Percentiles rank a stretch among this genome's conserved stretches.
phyloP scores from a whole-genome alignment of 2,113 vertebrate species.

The Puffinus mauretanicus region DNA sequence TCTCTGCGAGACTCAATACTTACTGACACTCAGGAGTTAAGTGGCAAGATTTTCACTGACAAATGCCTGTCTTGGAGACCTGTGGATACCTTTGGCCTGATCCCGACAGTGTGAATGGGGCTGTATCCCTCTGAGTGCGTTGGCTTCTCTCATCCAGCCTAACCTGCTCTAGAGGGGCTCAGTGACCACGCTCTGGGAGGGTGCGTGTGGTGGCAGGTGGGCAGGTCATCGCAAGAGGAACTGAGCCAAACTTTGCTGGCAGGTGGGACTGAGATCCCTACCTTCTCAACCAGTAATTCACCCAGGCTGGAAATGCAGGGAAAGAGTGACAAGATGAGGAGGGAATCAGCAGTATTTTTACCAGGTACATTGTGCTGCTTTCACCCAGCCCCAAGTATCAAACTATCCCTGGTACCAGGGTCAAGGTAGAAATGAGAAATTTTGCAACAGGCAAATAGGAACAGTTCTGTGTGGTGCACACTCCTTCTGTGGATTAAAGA shows the following conservation, averaged over 20 bases:
- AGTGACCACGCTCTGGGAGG: not conserved
- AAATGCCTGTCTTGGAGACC: not conserved
- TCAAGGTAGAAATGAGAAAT: not conserved
- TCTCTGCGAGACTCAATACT: not conserved
- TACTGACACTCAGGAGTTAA: not conserved
- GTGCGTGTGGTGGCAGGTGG: fast-evolving
- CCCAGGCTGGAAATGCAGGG: not conserved
- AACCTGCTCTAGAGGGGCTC: not conserved
- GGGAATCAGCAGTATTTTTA: not conserved
- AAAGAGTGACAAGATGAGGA: too few species aligned
- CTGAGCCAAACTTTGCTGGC: not conserved
- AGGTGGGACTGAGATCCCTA: not conserved
- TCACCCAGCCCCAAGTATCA: too few species aligned
- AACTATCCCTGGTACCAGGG: not conserved
- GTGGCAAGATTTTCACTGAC: not conserved
- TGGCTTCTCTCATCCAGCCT: not conserved
- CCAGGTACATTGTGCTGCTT: not conserved
- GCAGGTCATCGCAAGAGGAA: not conserved
- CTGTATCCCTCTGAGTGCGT: not conserved
- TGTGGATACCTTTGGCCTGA: not conserved
- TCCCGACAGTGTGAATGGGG: fast-evolving
- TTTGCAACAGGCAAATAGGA: not conserved
- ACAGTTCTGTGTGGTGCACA: not conserved
- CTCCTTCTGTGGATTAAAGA: not conserved
- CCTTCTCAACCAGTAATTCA: not conserved